Evolutionary conservation across 1,140 invertebrate species (phyloP).

Genomic region (Cotesia vestalis): DNA sequence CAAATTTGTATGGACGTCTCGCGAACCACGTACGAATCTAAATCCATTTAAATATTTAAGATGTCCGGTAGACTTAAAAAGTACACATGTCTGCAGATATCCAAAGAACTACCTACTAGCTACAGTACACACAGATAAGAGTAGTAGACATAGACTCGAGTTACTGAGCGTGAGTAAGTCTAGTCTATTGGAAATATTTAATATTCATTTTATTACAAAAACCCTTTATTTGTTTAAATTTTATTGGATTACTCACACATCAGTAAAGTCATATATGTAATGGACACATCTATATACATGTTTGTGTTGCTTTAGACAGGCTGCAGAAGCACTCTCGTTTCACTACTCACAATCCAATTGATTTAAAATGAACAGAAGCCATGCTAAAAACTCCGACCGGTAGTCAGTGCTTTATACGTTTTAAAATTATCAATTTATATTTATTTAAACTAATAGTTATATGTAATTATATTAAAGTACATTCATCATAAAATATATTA

Average conservation of each 20-base stretch:
- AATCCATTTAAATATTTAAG: slow-evolving; percentile 39
- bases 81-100: background rate
- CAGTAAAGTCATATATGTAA: background rate
- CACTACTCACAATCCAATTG: slow-evolving; percentile 10
- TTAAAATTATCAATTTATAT: no score
- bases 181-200: background rate
- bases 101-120: background rate
- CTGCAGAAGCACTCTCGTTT: slow-evolving; percentile 7
- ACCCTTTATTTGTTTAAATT: slow-evolving; percentile 5
- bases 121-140: background rate
- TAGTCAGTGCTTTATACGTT: no score
- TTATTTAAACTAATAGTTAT: no score
- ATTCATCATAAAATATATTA: no score
- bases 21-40: slow-evolving; percentile 34
- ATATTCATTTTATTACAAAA: background rate
- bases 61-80: slow-evolving; percentile 23
- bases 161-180: background rate
- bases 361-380: background rate
- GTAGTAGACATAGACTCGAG: background rate
- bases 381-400: no score
- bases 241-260: background rate
- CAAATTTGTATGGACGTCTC: slow-evolving; percentile 37
- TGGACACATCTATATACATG: slow-evolving; percentile 6
- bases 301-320: background rate
- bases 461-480: no score